Base-by-base conservation (phyloP, 2,113 vertebrate genomes). In the Lagopus leucura region DNA sequence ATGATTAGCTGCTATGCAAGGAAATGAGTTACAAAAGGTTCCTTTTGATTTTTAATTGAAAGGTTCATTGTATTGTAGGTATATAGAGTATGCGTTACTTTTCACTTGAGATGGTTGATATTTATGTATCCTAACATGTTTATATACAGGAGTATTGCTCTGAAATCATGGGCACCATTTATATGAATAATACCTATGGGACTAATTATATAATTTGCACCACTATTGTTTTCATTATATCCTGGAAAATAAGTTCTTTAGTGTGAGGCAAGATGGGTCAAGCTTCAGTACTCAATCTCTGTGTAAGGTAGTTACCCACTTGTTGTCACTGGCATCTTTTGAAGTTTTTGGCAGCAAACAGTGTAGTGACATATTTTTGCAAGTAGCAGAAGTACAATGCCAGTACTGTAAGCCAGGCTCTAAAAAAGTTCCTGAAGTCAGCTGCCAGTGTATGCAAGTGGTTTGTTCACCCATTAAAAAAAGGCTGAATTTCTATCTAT, bases 391-490 rank as follows among this genome's bases (percentile, higher is more conserved):
- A 30, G 13, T 43, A 5, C 16, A 15, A 15, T 58, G 32, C 47
- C 14, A n/a, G 7, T 69, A 34, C 13, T 69, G 20, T 1, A 16
- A 77, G 55, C 34, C 54, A 73, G 75, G 13, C 58, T 80, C 69
- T 60, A 65, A 81, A 72, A 63, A 67, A 60, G 30, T 73, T 89
- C 54, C 52, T 77, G 30, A 77, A 34, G 65, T 71, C 60, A 48
- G 1, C 32, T 82, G 65, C 64, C 60, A 32, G 30, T 48, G 81
- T 27, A 48, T 60, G 47, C 52, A 76, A 63, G 52, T 40, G 61
- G 25, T 76, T 88, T 84, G 75, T 38, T 73, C 1, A 7, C 21
- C 11, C 0, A 0, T 20, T 55, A 30, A 0, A 4, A 34, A 63
- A 58, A 30, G 60, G 28, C 17, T 43, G 32, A 30, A 13, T 50